Base-by-base conservation (phyloP, 2,888 invertebrate species). In the Rhingia rostrata region DNA sequence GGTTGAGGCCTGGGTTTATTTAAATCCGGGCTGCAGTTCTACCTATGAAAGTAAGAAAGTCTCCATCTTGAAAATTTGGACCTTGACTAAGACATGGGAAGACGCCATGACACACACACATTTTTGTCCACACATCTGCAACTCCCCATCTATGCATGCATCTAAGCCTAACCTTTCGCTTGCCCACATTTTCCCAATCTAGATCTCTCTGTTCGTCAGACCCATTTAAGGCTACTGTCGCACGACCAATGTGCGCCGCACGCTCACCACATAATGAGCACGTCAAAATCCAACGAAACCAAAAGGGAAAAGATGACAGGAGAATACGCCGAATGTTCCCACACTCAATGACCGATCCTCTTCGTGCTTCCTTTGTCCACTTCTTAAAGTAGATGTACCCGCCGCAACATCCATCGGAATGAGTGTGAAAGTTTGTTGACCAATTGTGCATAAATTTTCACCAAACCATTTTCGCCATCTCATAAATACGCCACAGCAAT, bases 361-460 rank as follows among this genome's bases (percentile, higher is more conserved):
- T 37, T 33, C 33, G 30, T 51, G 58, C 49, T 39, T 32, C 7
- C 39, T 43, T 32, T 72, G 47, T 63, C 60, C 64, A 66, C 37
- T 58, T 45, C 43, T n/a, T n/a, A 22, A 64, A 64, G 81, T 77
- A 75, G n/a, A 47, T 58, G 14, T 58, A 49, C 56, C 43, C 35
- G 33, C 37, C 37, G 32, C 79, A 53, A 5, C 72, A 30, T 67
- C 60, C 37, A 63, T 10, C 47, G 45, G 47, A 74, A 64, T 70
- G 54, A 84, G 84, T 80, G 84, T 84, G 84, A 84, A 84, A 84
- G 84, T 84, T 84, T 80, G 33, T 61, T 80, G 84, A 84, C 84
- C 84, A 84, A 84, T 84, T 84, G 84, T 70, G 83, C 69, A 84
- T 84, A 84, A n/a, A 84, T 80, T 84, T 84, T 84, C 84, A 80